Conservation (phyloP, 2,888 invertebrate genomes). For the Noctua pronuba region DNA sequence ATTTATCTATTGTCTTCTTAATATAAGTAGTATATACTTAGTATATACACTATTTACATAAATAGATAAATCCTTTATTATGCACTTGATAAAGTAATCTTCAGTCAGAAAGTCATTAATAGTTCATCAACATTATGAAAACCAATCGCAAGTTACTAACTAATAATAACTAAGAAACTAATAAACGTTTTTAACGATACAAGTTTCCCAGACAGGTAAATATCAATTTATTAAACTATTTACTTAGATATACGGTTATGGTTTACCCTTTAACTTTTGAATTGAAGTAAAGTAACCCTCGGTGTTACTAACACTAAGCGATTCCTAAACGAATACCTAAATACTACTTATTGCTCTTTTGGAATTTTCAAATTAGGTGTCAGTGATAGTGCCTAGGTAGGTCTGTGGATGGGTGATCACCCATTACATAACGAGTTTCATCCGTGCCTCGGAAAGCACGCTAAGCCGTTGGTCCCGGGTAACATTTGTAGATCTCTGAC, state of each 20-base stretch:
- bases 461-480: too few relatives aligned
- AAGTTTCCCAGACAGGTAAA: slow-evolving; percentile 21
- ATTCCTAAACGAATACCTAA: not conserved
- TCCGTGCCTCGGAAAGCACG: too few relatives aligned
- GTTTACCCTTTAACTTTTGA: not conserved
- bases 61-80: not conserved
- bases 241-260: not conserved
- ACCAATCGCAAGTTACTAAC: slow-evolving; percentile 41
- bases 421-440: too few relatives aligned
- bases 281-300: not conserved
- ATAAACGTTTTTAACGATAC: slow-evolving; percentile 42
- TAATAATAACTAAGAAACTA: too few relatives aligned
- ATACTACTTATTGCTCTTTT: not conserved
- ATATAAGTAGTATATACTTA: too few relatives aligned
- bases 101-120: slow-evolving; percentile 36
- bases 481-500: too few relatives aligned
- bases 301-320: not conserved
- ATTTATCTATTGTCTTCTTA: not conserved
- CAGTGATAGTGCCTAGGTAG: too few relatives aligned
- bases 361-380: not conserved
- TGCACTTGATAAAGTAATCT: slow-evolving; percentile 20
- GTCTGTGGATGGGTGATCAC: too few relatives aligned
- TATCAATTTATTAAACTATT: slow-evolving; percentile 5
- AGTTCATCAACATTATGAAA: slow-evolving; percentile 47
- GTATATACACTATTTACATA: too few relatives aligned